Percentiles rank a stretch among this genome's conserved stretches.
Conservation (phyloP, 2,888 invertebrate species). For the Apamea anceps region DNA sequence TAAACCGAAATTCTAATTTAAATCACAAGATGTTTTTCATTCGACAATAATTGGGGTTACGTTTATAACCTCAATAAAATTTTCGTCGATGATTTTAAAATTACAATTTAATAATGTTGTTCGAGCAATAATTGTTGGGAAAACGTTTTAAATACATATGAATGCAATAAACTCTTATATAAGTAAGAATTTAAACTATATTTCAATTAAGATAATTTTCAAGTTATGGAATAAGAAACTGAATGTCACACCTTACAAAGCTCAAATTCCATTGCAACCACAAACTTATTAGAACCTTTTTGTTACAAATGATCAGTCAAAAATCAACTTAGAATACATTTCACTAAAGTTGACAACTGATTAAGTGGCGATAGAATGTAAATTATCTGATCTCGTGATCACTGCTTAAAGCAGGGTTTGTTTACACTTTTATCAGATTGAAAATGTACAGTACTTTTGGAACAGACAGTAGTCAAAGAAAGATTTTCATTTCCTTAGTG, state of each 20-base stretch:
- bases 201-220: neutral
- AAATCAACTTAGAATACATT: too few relatives aligned
- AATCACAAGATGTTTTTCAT: neutral
- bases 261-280: too few relatives aligned
- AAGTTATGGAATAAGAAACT: too few relatives aligned
- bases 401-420: neutral
- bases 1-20: neutral
- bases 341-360: too few relatives aligned
- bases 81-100: neutral
- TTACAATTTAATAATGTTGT: neutral
- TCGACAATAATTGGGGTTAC: neutral
- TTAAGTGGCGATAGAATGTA: too few relatives aligned
- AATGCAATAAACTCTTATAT: neutral
- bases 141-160: neutral
- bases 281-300: too few relatives aligned
- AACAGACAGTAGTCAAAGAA: neutral
- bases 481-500: slow-evolving; percentile 31
- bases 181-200: neutral
- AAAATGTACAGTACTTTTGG: neutral
- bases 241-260: too few relatives aligned
- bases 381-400: neutral
- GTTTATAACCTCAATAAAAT: neutral
- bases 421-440: neutral
- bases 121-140: neutral
- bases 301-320: too few relatives aligned